Conservation (phyloP, 2,888 invertebrate species). For the Camptogramma bilineatum region DNA sequence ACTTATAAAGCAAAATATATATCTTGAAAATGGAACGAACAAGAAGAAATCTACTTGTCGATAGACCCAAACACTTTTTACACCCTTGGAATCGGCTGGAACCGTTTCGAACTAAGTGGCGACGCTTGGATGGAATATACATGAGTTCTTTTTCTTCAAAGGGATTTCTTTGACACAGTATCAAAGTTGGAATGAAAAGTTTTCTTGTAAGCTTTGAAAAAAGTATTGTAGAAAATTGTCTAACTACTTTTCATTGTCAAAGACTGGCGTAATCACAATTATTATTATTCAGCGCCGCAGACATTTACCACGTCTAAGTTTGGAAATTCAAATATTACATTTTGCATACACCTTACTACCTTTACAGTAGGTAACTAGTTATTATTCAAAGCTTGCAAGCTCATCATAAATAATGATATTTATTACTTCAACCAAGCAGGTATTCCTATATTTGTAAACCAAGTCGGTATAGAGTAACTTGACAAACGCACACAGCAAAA, state of each 20-base stretch:
- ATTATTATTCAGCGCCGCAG: no score
- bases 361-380: no score
- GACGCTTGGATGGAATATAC: constrained; percentile 37
- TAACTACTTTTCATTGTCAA: background rate
- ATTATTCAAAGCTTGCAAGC: no score
- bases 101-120: constrained; percentile 38
- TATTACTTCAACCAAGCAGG: no score
- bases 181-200: constrained; percentile 23
- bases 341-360: no score
- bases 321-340: no score
- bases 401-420: no score
- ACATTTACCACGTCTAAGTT: no score
- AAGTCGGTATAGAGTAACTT: no score
- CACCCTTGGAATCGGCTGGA: constrained; percentile 35
- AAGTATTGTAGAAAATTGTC: background rate
- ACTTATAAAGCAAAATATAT: background rate
- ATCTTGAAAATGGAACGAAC: background rate
- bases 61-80: constrained; percentile 24
- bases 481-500: no score
- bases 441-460: no score
- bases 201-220: constrained; percentile 1
- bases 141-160: constrained; percentile 36
- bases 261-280: no score
- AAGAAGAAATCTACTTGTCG: constrained; percentile 18
- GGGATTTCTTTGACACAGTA: constrained; percentile 32